These are phyloP conservation scores for Pelagia noctiluca DNA, from an alignment of 30 jellyfish, hydroid and myxozoan genomes.

Conservation along the genomic window DNA sequence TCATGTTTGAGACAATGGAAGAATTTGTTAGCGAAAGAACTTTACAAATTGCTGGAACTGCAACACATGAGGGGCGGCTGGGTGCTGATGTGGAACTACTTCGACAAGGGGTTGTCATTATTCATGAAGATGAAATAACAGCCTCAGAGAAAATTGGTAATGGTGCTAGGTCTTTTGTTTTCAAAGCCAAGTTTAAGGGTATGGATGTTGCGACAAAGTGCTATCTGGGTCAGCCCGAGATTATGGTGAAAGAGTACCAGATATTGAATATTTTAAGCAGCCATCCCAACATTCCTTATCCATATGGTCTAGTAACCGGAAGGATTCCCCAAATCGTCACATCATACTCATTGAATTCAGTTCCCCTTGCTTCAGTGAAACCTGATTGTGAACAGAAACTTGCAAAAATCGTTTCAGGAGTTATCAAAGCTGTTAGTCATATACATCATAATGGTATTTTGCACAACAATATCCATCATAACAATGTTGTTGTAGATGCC, in stretches of 20 bases:
- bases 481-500: neutral
- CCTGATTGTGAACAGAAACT: constrained; percentile 26
- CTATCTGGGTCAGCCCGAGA: neutral
- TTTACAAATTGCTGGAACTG: constrained; percentile 28
- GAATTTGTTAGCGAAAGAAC: constrained; percentile 40
- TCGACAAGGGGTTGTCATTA: constrained; percentile 19
- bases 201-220: constrained; percentile 20
- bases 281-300: constrained; percentile 42
- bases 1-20: constrained; percentile 22
- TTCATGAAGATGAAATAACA: constrained; percentile 8
- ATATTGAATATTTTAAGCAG: constrained; percentile 18
- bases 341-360: too few species aligned
- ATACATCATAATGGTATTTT: constrained; percentile 25
- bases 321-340: too few species aligned
- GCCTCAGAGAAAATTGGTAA: neutral
- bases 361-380: neutral
- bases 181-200: constrained; percentile 13
- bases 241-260: constrained; percentile 26
- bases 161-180: constrained; percentile 8
- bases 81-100: constrained; percentile 21
- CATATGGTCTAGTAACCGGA: too few species aligned
- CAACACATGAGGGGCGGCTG: constrained; percentile 29
- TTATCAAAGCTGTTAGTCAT: neutral
- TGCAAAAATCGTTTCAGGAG: constrained; percentile 14
- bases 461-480: neutral